A percentile compares a stretch with the other conserved stretches of the same genome.
Evolutionary conservation across 2,113 vertebrate species (phyloP).

Genomic region (Pelvicachromis taeniatus): DNA sequence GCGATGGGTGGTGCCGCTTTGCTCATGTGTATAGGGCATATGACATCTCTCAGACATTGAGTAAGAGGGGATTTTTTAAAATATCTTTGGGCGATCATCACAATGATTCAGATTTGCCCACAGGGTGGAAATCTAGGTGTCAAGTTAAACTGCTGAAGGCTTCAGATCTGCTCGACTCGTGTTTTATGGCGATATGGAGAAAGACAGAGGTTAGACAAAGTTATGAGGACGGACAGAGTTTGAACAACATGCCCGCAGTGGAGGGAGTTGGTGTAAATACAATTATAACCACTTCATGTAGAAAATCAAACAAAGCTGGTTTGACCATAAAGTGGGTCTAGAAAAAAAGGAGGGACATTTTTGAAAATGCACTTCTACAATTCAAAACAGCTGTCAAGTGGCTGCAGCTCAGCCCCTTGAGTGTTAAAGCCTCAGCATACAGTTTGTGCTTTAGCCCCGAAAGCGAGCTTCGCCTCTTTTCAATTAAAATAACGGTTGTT

Average conservation of each 20-base stretch:
- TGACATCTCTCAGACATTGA: conserved; percentile 16
- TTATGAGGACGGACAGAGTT: conserved; percentile 3
- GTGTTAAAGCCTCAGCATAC: conserved; percentile 19
- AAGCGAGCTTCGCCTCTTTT: conserved; percentile 23
- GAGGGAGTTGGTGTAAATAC: conserved; percentile 20
- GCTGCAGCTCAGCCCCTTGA: conserved; percentile 23
- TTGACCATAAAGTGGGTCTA: conserved; percentile 23
- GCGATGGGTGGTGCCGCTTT: conserved; percentile 3
- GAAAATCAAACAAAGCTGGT: conserved; percentile 30
- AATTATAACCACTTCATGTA: conserved; percentile 22
- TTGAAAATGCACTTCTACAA: conserved; percentile 30
- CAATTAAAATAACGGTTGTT: conserved; percentile 44
- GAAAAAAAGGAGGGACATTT: conserved; percentile 20
- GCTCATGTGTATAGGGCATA: background rate
- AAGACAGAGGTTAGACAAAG: background rate
- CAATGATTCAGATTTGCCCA: background rate
- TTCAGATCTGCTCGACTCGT: background rate
- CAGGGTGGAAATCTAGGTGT: background rate
- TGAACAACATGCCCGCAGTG: background rate
- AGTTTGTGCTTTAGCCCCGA: conserved; percentile 8
- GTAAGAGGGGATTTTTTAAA: conserved; percentile 10
- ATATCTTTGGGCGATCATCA: background rate
- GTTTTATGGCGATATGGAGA: background rate
- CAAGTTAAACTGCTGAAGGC: background rate
- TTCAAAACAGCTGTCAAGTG: conserved; percentile 47